phyloP scores from a whole-genome alignment of 2,888 invertebrate genomes.

The Phania funesta region DNA sequence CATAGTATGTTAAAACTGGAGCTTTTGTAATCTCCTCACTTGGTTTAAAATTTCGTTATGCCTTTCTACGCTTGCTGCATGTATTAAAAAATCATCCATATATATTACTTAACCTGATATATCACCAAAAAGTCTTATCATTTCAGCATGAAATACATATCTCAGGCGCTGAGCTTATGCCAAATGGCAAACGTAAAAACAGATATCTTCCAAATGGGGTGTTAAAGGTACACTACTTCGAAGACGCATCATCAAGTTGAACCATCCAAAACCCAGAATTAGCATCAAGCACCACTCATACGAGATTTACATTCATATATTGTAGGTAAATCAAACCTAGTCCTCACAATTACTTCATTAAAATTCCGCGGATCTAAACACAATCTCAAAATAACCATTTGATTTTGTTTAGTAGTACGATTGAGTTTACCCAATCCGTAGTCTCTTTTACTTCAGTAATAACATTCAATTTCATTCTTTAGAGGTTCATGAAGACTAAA shows the following conservation, averaged over 20 bases:
- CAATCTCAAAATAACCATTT: conserved; percentile 31
- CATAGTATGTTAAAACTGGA: conserved; percentile 47
- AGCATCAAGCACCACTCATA: conserved; percentile 38
- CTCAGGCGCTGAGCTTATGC: background rate
- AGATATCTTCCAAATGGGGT: conserved; percentile 7
- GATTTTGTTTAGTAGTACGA: conserved; percentile 40
- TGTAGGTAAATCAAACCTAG: conserved; percentile 48
- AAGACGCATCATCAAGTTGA: background rate
- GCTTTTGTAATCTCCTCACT: conserved; percentile 53
- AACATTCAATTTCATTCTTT: conserved; percentile 32
- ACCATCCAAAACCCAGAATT: conserved; percentile 67
- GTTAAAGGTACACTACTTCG: background rate
- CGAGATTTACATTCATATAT: conserved; percentile 47
- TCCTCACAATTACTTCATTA: conserved; percentile 55
- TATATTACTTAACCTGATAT: background rate
- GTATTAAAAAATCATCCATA: conserved; percentile 9
- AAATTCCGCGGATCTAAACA: conserved; percentile 65
- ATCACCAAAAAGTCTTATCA: background rate
- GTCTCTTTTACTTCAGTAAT: conserved; percentile 8
- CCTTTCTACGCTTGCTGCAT: conserved; percentile 12
- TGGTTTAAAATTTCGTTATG: conserved; percentile 9
- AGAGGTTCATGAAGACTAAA: conserved; percentile 32
- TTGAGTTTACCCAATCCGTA: conserved; percentile 45
- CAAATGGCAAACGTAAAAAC: conserved; percentile 9
- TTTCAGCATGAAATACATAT: conserved; percentile 46